Percentiles rank a stretch among this genome's conserved stretches.
These are phyloP conservation scores for Lithobius niger DNA, from an alignment of 1,140 invertebrate species.

Conservation along the genomic window DNA sequence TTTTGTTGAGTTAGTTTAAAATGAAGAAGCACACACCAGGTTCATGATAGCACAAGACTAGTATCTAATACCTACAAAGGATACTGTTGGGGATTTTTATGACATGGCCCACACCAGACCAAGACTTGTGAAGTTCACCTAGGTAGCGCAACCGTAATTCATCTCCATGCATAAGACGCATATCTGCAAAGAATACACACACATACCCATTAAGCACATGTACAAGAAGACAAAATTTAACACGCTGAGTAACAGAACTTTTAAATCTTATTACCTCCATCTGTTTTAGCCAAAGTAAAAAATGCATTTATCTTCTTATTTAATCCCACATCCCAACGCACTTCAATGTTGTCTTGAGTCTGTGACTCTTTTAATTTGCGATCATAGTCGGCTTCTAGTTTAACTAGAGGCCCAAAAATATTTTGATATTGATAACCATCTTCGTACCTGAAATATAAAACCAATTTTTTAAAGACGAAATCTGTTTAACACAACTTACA, in stretches of 20 bases:
- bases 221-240: background rate
- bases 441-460: slow-evolving; percentile 54
- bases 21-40: too few species aligned
- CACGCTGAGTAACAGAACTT: background rate
- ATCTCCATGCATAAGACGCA: slow-evolving; percentile 99
- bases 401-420: slow-evolving; percentile 93
- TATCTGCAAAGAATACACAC: slow-evolving; percentile 43
- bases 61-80: too few species aligned
- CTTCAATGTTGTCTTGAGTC: slow-evolving; percentile 96
- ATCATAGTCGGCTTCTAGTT: slow-evolving; percentile 97
- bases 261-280: slow-evolving; percentile 46
- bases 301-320: slow-evolving; percentile 98
- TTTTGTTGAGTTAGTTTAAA: too few species aligned
- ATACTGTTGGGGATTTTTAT: slow-evolving; percentile 95
- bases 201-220: background rate
- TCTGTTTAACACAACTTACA: slow-evolving; percentile 12
- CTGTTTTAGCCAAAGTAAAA: slow-evolving; percentile 93
- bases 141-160: slow-evolving; percentile 87
- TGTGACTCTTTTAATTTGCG: slow-evolving; percentile 95
- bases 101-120: slow-evolving; percentile 88
- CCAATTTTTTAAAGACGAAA: slow-evolving; percentile 11
- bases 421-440: slow-evolving; percentile 99
- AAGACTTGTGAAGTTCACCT: slow-evolving; percentile 81
- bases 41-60: too few species aligned
- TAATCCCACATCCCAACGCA: slow-evolving; percentile 94